Base-by-base conservation (phyloP, 2,113 vertebrate genomes). In the Athene cunicularia region DNA sequence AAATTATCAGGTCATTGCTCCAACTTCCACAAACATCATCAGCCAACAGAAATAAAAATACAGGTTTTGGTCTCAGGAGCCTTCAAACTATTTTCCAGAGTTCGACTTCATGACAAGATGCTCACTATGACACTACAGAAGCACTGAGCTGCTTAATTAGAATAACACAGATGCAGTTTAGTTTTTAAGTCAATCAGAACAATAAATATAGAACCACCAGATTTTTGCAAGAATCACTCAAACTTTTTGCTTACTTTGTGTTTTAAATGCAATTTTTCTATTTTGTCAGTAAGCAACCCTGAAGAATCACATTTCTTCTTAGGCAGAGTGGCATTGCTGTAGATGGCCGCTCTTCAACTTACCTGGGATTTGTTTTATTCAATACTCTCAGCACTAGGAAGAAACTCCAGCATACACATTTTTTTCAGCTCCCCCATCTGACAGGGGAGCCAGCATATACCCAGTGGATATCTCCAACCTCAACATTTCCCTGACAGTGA, bases 1-100 rank as follows among this genome's bases (percentile, higher is more conserved):
- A 97, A 97, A 97, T 98, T 96, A 97, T 97, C 97, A 97, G 97
- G 96, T 94, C 84, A 72, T 88, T 90, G 86, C 95, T 97, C 90
- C 95, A 95, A 95, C 89, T 94, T 97, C 96, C 95, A 96, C 94
- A 96, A 90, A 92, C 80, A 88, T 50, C 94, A 95, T 52, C 97
- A 94, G 97, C 97, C 96, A 97, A 94, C 76, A 93, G 88, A 70
- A 95, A 97, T 96, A 96, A 97, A 97, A 97, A 97, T 28, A 92
- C 94, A 97, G 90, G 95, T 97, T 96, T 93, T 77, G 60, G 88
- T 97, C 96, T 93, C 97, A 80, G 77, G 92, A 97, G 94, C 84
- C 66, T 94, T 86, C 94, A 94, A 96, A 96, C 94, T 94, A 5
- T 97, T 97, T 97, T 96, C 96, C 95, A 94, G 97, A 84, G 92